phyloP scores from a whole-genome alignment of 2,113 vertebrate species.

The Ciconia boyciana region DNA sequence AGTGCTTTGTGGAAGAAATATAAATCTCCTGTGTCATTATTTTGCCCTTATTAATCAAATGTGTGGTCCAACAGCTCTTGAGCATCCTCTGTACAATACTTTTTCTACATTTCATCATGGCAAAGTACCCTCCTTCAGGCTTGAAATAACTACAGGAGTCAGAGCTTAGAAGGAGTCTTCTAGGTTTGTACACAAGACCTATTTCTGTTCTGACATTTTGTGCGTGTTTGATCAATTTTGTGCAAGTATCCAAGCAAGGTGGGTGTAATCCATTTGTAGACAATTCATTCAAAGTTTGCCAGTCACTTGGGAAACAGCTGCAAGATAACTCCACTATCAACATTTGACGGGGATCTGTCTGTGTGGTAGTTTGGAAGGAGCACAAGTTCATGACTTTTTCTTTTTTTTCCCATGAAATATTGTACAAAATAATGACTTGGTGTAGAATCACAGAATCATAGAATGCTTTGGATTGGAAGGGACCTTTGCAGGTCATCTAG shows the following conservation, averaged over 20 bases:
- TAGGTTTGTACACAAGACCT: not conserved
- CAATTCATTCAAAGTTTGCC: not conserved
- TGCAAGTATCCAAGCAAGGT: not conserved
- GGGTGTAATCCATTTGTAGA: not conserved
- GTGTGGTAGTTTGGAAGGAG: not conserved
- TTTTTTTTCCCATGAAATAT: not conserved
- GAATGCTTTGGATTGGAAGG: too few relatives aligned
- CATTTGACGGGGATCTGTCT: not conserved
- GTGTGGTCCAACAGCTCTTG: not conserved
- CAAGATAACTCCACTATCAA: not conserved
- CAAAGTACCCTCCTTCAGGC: not conserved
- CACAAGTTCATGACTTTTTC: not conserved
- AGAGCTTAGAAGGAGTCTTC: not conserved
- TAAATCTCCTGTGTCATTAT: not conserved
- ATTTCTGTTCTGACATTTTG: not conserved
- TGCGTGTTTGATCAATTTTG: not conserved
- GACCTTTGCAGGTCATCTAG: too few relatives aligned
- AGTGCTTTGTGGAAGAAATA: not conserved
- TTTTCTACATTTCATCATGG: not conserved
- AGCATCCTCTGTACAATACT: not conserved
- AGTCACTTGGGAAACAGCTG: not conserved
- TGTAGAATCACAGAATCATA: not conserved
- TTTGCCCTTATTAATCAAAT: constrained; percentile 17
- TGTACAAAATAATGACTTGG: not conserved
- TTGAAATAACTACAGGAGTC: not conserved